Evolutionary conservation across 2,888 invertebrate species (phyloP), one percentile per base, ranked within the genome.

Genomic region (Mesorhabditis spiculigera): DNA sequence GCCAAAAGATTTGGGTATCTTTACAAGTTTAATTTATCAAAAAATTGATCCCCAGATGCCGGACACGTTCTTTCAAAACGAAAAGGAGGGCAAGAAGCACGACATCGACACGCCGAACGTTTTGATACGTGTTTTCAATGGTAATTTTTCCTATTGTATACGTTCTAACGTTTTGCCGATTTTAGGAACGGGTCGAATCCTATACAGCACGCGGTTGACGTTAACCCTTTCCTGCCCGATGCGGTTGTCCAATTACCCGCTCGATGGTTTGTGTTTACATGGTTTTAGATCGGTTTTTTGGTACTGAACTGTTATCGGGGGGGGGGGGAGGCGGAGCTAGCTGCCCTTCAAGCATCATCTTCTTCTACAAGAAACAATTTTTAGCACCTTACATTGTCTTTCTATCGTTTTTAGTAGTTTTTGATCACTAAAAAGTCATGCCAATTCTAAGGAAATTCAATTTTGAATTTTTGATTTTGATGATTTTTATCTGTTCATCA

Each of bases 201-300:
- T 95, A 77, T 96, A 95, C 90, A 95, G 95, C 89, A 94, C 95
- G 87, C 90, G 96, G 87, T 93, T 96, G 88, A 95, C 96, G 62
- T 89, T 96, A 85, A 94, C 94, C 68, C 90, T 96, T 80, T 93
- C 94, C 72, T 96, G 96, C 86, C 95, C 95, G 72, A 96, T 96
- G 96, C 93, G 94, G 88, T 89, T 95, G 83, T 93, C 94, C 88
- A 90, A 94, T 5, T 58, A 5, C 58, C 64, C 61, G 43, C 5
- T 8, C 3, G 10, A 43, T 72, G 69, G 10, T 3, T 43, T 43
- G 16, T 66, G 28, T 28, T 4, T 45, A 45, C n/a, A 66, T 13
- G 41, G n/a, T 41, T 42, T 28, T 28, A 28, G 28, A 28, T 28
- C 28, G 28, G 28, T 28, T 28, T 28, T 28, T 28, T 28, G 28